These are phyloP conservation scores for Drosophila meridionalis DNA, from an alignment of 2,888 invertebrate species.

Conservation along the genomic window DNA sequence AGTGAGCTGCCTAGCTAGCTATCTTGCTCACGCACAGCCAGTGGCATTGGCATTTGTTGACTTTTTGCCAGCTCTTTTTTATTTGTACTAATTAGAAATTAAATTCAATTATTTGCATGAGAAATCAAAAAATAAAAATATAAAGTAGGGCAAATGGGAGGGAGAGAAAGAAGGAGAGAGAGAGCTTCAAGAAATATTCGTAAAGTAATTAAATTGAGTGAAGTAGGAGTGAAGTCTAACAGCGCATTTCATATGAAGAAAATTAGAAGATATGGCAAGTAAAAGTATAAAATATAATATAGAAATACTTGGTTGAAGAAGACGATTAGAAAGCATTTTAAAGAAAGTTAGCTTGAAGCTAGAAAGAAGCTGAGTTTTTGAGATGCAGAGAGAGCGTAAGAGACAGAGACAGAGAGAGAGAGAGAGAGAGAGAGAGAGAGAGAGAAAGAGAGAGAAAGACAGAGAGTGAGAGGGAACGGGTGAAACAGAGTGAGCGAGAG, in stretches of 20 bases:
- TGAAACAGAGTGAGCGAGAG: not conserved
- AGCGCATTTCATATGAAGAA: not conserved
- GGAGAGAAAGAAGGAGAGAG: not conserved
- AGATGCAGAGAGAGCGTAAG: not conserved
- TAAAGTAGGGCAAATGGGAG: constrained; percentile 20
- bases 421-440: not conserved
- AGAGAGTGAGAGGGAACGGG: not conserved
- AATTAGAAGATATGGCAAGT: not conserved
- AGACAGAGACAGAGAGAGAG: not conserved
- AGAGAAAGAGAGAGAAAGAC: not conserved
- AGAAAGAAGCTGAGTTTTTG: not conserved
- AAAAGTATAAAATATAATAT: not conserved
- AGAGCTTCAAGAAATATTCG: not conserved
- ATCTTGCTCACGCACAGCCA: constrained; percentile 9
- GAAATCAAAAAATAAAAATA: constrained; percentile 62
- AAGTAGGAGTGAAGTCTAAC: not conserved
- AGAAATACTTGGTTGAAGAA: not conserved
- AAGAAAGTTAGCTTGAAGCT: too few relatives aligned
- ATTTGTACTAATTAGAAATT: constrained; percentile 71
- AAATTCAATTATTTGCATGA: constrained; percentile 80
- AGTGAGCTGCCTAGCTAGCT: not conserved
- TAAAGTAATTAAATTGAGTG: not conserved
- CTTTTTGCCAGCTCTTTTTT: constrained; percentile 52
- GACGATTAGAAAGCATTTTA: not conserved
- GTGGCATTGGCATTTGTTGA: constrained; percentile 40